phyloP scores from a whole-genome alignment of 2,113 vertebrate species.

The Poicephalus meyeri region DNA sequence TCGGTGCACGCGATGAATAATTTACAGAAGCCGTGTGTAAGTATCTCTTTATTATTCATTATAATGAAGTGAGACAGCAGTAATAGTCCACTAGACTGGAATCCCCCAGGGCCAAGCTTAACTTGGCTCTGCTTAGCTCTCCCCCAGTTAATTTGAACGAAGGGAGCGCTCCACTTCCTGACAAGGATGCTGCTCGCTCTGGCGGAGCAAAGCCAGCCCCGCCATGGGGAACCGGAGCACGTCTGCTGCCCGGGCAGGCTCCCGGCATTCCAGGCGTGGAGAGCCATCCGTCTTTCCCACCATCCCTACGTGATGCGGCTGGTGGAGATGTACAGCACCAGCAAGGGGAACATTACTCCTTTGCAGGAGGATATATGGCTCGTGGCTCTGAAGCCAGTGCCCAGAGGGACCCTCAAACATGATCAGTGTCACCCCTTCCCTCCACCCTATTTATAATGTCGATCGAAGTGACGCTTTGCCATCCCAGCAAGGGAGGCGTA shows the following conservation, averaged over 20 bases:
- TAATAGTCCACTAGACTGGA: slow-evolving; percentile 78
- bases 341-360: neutral
- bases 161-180: neutral
- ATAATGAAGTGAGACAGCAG: slow-evolving; percentile 80
- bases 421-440: neutral
- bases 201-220: neutral
- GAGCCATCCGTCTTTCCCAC: neutral
- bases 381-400: neutral
- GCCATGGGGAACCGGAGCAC: rapidly evolving
- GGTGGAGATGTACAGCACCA: neutral
- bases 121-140: slow-evolving; percentile 55
- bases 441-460: neutral
- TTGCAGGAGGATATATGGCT: slow-evolving; percentile 3
- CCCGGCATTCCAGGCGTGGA: rapidly evolving
- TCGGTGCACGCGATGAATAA: slow-evolving; percentile 75
- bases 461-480: neutral
- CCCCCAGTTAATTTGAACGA: slow-evolving; percentile 59
- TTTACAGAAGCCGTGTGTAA: slow-evolving; percentile 77
- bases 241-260: neutral
- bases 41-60: slow-evolving; percentile 83
- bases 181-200: neutral
- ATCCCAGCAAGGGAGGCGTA: neutral
- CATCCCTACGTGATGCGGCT: neutral
- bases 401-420: neutral
- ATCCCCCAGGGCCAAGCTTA: slow-evolving; percentile 70